Conservation (phyloP, 2,797 vertebrate genomes). For the Margarornis squamiger region DNA sequence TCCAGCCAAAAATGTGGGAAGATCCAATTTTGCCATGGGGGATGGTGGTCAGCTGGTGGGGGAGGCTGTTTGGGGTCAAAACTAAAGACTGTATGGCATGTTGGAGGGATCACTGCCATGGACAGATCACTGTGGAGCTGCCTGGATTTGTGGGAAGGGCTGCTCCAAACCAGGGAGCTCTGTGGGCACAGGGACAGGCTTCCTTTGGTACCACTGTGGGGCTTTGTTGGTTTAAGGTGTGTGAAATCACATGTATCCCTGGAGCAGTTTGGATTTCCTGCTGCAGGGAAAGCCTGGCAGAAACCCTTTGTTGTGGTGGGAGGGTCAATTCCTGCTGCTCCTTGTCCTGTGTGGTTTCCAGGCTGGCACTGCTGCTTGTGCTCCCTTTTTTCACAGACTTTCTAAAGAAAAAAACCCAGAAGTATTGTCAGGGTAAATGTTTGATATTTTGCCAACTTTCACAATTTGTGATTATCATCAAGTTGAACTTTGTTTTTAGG, state of each 20-base stretch:
- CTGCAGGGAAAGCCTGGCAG: not conserved
- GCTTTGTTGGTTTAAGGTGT: not conserved
- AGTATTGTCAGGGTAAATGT: not conserved
- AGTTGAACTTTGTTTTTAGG: not conserved
- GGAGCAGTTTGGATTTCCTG: not conserved
- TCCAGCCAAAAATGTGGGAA: accelerated
- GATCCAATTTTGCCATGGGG: accelerated
- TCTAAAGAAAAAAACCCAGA: not conserved
- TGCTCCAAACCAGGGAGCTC: not conserved
- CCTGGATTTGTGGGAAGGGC: not conserved
- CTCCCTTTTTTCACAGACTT: not conserved
- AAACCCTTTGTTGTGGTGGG: not conserved
- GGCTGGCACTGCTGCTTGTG: not conserved
- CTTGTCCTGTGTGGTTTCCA: not conserved
- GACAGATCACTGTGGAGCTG: not conserved
- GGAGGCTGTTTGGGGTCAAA: accelerated
- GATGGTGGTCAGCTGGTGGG: not conserved
- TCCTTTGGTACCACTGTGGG: not conserved
- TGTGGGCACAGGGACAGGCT: not conserved
- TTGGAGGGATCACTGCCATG: not conserved
- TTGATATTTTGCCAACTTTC: not conserved
- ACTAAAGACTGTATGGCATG: accelerated
- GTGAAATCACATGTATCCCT: not conserved
- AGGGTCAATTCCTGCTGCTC: not conserved
- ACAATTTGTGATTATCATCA: not conserved